Conservation (phyloP, 2,888 invertebrate species). For the Hirtodrosophila histrioides region DNA sequence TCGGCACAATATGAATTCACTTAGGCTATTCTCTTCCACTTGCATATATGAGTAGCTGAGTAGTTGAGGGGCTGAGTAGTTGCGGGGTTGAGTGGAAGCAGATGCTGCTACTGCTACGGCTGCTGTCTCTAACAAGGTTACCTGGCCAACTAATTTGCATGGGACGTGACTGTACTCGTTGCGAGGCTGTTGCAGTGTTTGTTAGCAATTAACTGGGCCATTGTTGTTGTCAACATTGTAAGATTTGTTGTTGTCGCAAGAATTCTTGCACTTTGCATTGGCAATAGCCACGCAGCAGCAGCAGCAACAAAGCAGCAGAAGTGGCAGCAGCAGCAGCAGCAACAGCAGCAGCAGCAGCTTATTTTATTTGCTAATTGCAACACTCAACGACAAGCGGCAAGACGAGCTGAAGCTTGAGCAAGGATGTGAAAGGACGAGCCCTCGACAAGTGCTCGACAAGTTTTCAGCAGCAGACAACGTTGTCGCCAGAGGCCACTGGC, state of each 20-base stretch:
- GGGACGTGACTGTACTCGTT: constrained; percentile 72
- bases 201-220: constrained; percentile 75
- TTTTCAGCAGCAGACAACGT: constrained; percentile 41
- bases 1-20: constrained; percentile 10
- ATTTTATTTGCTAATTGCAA: constrained; percentile 79
- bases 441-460: constrained; percentile 74
- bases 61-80: constrained; percentile 12
- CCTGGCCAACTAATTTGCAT: constrained; percentile 74
- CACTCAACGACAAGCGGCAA: constrained; percentile 62
- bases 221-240: constrained; percentile 56
- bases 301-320: constrained; percentile 8
- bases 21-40: constrained; percentile 16
- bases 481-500: constrained; percentile 27
- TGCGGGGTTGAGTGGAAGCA: constrained; percentile 24
- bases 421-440: constrained; percentile 38
- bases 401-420: constrained; percentile 20
- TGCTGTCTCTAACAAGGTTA: constrained; percentile 68
- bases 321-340: constrained; percentile 64
- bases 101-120: constrained; percentile 18
- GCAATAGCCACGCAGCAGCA: constrained; percentile 48
- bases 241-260: constrained; percentile 23
- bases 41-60: constrained; percentile 34
- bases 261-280: constrained; percentile 54
- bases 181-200: constrained; percentile 57
- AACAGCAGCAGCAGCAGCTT: constrained; percentile 63